These are phyloP conservation scores for Bombus cullumanus DNA, from an alignment of 1,140 invertebrate species.

Conservation along the genomic window DNA sequence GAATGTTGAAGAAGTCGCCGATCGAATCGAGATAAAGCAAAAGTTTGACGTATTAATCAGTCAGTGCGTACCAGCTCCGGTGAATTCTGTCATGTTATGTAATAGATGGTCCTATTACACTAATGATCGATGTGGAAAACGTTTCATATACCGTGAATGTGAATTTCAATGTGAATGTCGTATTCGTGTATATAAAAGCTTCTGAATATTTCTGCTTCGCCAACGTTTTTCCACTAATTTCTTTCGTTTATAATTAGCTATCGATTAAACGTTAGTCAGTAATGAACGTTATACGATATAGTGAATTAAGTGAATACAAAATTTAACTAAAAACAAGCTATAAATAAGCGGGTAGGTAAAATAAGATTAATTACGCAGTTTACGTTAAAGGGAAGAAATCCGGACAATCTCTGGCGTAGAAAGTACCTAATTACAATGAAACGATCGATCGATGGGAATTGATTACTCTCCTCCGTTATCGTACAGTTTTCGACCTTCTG, in stretches of 20 bases:
- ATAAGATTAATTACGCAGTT: constrained; percentile 18
- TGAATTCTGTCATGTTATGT: background rate
- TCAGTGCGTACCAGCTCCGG: background rate
- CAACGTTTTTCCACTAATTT: background rate
- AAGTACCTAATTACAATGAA: constrained; percentile 7
- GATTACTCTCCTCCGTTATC: background rate
- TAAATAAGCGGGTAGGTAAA: background rate
- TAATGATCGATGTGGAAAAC: background rate
- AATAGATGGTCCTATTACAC: background rate
- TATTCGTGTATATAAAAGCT: background rate
- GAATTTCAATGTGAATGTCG: background rate
- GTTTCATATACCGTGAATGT: too few species aligned
- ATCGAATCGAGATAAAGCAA: background rate
- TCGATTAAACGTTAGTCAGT: background rate
- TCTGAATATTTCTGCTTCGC: background rate
- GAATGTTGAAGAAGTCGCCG: constrained; percentile 16
- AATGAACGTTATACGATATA: background rate
- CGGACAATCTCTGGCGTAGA: background rate
- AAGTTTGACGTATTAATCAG: constrained; percentile 17
- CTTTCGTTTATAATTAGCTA: background rate
- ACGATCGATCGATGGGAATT: constrained; percentile 26
- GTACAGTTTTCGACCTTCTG: background rate
- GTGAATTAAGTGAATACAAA: background rate
- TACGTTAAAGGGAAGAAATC: background rate
- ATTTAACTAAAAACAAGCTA: background rate